These are phyloP conservation scores for Delphinus delphis DNA, from an alignment of 2,113 vertebrate genomes.

Conservation along the genomic window DNA sequence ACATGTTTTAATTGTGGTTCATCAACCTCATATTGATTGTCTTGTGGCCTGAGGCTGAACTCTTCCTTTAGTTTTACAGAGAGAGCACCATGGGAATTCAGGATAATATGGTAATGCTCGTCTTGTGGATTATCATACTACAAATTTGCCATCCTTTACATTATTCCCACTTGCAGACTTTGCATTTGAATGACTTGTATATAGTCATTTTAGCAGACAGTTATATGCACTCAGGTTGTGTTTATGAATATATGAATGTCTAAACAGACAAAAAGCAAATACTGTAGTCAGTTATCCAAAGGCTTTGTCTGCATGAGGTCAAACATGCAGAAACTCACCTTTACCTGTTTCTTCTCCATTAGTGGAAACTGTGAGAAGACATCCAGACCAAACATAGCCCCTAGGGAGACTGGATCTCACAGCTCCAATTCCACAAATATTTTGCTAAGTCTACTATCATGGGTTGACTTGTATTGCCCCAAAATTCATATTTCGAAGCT, in stretches of 20 bases:
- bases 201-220: background rate
- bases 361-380: background rate
- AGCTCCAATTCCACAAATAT: background rate
- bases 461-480: background rate
- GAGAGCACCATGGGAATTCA: background rate
- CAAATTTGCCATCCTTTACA: constrained; percentile 4
- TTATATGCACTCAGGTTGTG: background rate
- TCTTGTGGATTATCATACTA: background rate
- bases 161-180: constrained; percentile 3
- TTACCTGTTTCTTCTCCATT: background rate
- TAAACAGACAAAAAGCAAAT: constrained; percentile 23
- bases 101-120: background rate
- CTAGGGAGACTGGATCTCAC: background rate
- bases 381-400: background rate
- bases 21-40: constrained; percentile 15
- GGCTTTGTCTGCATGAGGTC: background rate
- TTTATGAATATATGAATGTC: constrained; percentile 40
- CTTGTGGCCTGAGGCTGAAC: background rate
- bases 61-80: background rate
- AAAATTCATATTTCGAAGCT: background rate
- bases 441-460: background rate
- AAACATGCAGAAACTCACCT: background rate
- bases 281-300: constrained; percentile 10
- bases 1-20: constrained; percentile 54
- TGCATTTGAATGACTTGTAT: constrained; percentile 39